phyloP scores from a whole-genome alignment of 1,140 invertebrate species.

The Conopomorpha cramerella region DNA sequence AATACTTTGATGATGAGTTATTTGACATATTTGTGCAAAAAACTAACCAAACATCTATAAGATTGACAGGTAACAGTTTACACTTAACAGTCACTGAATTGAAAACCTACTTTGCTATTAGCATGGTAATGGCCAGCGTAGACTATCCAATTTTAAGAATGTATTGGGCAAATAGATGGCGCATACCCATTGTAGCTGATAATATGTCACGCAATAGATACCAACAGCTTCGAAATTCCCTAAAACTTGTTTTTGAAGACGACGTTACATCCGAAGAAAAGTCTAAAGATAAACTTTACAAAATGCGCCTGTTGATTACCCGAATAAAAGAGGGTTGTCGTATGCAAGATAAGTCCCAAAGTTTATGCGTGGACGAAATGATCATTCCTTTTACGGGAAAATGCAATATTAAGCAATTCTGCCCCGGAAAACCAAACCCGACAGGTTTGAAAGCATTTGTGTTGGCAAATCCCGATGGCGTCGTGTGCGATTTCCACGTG shows the following conservation, averaged over 20 bases:
- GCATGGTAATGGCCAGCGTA: slow-evolving; percentile 3
- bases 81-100: neutral
- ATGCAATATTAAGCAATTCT: slow-evolving; percentile 8
- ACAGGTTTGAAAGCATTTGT: slow-evolving; percentile 8
- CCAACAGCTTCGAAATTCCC: slow-evolving; percentile 1
- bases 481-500: slow-evolving; percentile 5
- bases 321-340: slow-evolving; percentile 3
- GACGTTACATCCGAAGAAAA: slow-evolving; percentile 4
- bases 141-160: slow-evolving; percentile 8
- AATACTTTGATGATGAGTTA: too few relatives aligned
- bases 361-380: slow-evolving; percentile 5
- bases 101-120: slow-evolving; percentile 3
- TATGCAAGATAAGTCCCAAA: neutral
- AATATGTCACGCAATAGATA: slow-evolving; percentile 7
- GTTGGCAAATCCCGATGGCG: slow-evolving; percentile 7
- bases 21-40: neutral
- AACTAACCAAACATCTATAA: neutral
- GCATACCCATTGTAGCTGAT: slow-evolving; percentile 4
- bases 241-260: slow-evolving; percentile 8
- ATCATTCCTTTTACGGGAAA: too few relatives aligned
- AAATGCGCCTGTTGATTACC: slow-evolving; percentile 7
- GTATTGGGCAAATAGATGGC: slow-evolving; percentile 8
- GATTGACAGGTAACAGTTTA: neutral
- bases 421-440: slow-evolving; percentile 6
- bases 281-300: slow-evolving; percentile 7